A percentile compares a stretch with the other conserved stretches of the same genome.
phyloP scores from a whole-genome alignment of 92 coral and sea anemone genomes.

The Phenganax stokvisi region DNA sequence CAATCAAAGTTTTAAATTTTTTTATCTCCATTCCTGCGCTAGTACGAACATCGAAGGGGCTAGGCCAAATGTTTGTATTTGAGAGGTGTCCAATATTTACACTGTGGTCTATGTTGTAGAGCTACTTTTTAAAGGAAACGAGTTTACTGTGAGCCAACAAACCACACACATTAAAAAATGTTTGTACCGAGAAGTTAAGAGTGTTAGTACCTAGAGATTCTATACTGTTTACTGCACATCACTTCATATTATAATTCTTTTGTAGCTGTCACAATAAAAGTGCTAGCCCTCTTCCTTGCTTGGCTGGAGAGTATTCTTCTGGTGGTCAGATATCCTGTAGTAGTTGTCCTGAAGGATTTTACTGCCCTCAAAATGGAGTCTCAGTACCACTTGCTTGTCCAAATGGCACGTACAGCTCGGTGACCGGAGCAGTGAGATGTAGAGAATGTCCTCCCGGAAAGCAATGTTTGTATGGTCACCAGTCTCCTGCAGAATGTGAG shows the following conservation, averaged over 20 bases:
- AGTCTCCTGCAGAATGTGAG: conserved; percentile 59
- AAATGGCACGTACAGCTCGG: conserved; percentile 52
- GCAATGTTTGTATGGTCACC: conserved; percentile 56
- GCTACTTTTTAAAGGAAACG: too few relatives aligned
- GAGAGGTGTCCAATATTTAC: too few relatives aligned
- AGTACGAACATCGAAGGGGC: too few relatives aligned
- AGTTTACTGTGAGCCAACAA: too few relatives aligned
- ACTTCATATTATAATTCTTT: background rate
- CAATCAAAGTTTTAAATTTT: too few relatives aligned
- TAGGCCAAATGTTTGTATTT: too few relatives aligned
- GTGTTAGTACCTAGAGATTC: background rate
- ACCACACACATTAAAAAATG: too few relatives aligned
- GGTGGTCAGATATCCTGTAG: conserved; percentile 47
- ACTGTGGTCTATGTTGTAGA: too few relatives aligned
- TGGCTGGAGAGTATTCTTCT: conserved; percentile 57
- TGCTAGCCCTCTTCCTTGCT: conserved; percentile 56
- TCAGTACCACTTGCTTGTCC: conserved; percentile 39
- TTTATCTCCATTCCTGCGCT: too few relatives aligned
- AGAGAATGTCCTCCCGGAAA: conserved; percentile 70
- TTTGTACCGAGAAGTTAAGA: background rate
- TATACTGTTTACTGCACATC: background rate
- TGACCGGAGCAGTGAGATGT: conserved; percentile 45
- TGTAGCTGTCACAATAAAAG: conserved; percentile 58
- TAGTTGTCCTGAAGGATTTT: conserved; percentile 51
- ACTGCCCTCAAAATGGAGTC: conserved; percentile 57